phyloP scores from a whole-genome alignment of 2,113 vertebrate species.

The Onychorhynchus coronatus region DNA sequence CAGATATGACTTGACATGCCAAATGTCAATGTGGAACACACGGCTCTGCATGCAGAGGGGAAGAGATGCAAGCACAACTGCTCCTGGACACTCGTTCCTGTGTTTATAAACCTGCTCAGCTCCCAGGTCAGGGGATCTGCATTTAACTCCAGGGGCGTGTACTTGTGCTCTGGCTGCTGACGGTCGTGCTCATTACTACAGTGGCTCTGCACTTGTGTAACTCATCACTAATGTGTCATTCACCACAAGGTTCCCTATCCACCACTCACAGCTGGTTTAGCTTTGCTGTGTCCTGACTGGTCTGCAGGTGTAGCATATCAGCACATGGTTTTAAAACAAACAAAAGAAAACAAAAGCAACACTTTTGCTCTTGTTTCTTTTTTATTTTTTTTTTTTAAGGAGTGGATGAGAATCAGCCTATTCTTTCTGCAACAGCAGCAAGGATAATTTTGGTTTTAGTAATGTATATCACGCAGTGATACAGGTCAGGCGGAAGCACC shows the following conservation, averaged over 20 bases:
- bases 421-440: background rate
- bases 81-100: background rate
- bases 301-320: background rate
- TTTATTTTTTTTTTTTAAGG: background rate
- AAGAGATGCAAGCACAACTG: background rate
- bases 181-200: background rate
- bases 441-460: background rate
- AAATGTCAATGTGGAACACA: rapidly evolving
- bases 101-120: background rate
- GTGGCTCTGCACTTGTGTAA: background rate
- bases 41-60: rapidly evolving
- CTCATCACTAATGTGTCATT: background rate
- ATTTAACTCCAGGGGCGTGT: background rate
- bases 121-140: background rate
- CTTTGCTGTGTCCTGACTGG: background rate
- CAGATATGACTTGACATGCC: rapidly evolving
- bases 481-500: background rate
- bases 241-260: background rate
- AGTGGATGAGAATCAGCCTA: background rate
- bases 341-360: background rate
- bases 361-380: background rate
- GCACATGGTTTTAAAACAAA: background rate
- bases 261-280: background rate
- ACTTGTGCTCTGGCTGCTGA: background rate
- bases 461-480: background rate